These are phyloP conservation scores for Thera obeliscata DNA, from an alignment of 2,888 invertebrate species.

Conservation along the genomic window DNA sequence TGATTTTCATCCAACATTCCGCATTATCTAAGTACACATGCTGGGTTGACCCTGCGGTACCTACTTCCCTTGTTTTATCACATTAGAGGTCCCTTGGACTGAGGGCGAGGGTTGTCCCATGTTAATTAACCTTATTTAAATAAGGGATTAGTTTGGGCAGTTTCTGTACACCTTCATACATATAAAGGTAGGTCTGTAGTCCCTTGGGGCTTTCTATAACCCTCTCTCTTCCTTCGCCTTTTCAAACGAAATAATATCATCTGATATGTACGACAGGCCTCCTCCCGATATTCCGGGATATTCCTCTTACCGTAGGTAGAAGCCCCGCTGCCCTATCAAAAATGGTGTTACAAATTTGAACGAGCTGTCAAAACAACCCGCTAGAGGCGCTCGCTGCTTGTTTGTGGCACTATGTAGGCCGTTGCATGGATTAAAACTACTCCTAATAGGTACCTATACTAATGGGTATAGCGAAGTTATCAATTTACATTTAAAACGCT, in stretches of 20 bases:
- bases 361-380: background rate
- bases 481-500: too few relatives aligned
- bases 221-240: background rate
- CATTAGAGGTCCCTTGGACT: constrained; percentile 37
- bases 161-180: constrained; percentile 1
- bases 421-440: too few relatives aligned
- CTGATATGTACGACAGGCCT: too few relatives aligned
- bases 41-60: constrained; percentile 24
- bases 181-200: background rate
- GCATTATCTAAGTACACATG: constrained; percentile 22
- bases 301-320: too few relatives aligned
- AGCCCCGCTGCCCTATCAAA: too few relatives aligned
- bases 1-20: constrained; percentile 11
- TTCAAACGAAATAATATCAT: background rate
- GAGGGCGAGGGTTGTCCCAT: constrained; percentile 52
- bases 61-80: constrained; percentile 44
- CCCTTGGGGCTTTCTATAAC: background rate
- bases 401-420: background rate
- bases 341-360: background rate
- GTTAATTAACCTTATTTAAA: constrained; percentile 60
- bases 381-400: constrained; percentile 1
- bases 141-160: constrained; percentile 50
- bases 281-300: too few relatives aligned
- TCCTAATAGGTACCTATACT: too few relatives aligned
- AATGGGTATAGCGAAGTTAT: too few relatives aligned